phyloP scores from a whole-genome alignment of 2,888 invertebrate genomes.

The Agriotes lineatus region DNA sequence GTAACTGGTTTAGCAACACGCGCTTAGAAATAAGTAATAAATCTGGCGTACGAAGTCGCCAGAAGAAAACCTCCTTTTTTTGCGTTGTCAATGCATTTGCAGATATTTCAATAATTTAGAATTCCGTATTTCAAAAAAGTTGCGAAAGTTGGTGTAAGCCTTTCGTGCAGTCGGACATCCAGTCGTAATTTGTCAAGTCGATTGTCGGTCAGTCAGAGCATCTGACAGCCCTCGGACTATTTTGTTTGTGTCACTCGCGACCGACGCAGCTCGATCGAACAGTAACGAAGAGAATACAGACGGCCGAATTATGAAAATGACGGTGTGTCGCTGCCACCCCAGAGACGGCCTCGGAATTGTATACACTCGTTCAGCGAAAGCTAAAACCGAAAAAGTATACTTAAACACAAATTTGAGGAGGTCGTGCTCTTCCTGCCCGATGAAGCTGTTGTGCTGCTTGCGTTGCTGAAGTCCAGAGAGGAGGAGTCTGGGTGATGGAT shows the following conservation, averaged over 20 bases:
- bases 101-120: too few relatives aligned
- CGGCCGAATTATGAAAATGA: constrained; percentile 74
- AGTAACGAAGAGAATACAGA: constrained; percentile 71
- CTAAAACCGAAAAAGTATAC: constrained; percentile 45
- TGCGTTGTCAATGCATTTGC: too few relatives aligned
- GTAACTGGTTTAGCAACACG: too few relatives aligned
- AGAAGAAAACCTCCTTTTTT: too few relatives aligned
- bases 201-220: constrained; percentile 36
- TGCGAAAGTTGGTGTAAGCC: not conserved
- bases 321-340: constrained; percentile 57
- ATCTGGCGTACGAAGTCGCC: too few relatives aligned
- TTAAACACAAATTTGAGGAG: constrained; percentile 37
- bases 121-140: not conserved
- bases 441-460: constrained; percentile 42
- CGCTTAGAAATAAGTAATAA: too few relatives aligned
- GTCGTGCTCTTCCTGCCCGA: constrained; percentile 40
- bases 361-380: constrained; percentile 41
- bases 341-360: constrained; percentile 45
- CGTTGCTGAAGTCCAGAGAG: constrained; percentile 51
- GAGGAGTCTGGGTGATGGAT: constrained; percentile 65
- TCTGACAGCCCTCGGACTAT: constrained; percentile 49
- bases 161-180: not conserved
- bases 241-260: constrained; percentile 64
- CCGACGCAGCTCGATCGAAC: constrained; percentile 70
- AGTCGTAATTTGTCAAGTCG: constrained; percentile 23